A percentile compares a stretch with the other conserved stretches of the same genome.
Evolutionary conservation across 2,797 vertebrate species (phyloP).

Genomic region (Cyclura pinguis): DNA sequence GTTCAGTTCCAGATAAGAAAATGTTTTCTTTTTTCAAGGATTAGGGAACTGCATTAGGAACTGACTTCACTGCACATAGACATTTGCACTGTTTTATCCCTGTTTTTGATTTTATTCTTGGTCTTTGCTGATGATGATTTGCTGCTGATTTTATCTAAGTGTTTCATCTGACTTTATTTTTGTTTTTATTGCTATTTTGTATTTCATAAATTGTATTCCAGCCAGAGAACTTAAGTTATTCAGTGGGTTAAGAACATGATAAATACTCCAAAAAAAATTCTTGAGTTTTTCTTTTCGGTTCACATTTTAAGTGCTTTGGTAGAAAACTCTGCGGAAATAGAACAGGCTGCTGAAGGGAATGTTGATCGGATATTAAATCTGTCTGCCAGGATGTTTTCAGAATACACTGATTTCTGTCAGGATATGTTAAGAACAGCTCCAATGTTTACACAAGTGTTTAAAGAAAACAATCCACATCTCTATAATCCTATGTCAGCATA

Average conservation of each 20-base stretch:
- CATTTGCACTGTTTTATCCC: not conserved
- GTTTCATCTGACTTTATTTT: not conserved
- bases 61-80: not conserved
- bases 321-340: conserved; percentile 36
- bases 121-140: not conserved
- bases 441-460: conserved; percentile 47
- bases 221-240: not conserved
- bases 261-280: not conserved
- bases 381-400: conserved; percentile 54
- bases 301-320: conserved; percentile 23
- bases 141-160: not conserved
- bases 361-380: conserved; percentile 55
- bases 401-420: conserved; percentile 50
- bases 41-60: not conserved
- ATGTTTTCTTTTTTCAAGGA: not conserved
- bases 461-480: conserved; percentile 22
- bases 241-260: not conserved
- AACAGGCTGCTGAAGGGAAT: conserved; percentile 33
- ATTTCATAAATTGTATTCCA: not conserved
- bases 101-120: not conserved
- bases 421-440: conserved; percentile 44
- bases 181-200: not conserved
- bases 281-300: conserved; percentile 33
- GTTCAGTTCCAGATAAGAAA: not conserved
- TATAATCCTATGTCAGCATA: conserved; percentile 48